Base-by-base conservation (phyloP, 2,113 vertebrate genomes). In the Excalfactoria chinensis region DNA sequence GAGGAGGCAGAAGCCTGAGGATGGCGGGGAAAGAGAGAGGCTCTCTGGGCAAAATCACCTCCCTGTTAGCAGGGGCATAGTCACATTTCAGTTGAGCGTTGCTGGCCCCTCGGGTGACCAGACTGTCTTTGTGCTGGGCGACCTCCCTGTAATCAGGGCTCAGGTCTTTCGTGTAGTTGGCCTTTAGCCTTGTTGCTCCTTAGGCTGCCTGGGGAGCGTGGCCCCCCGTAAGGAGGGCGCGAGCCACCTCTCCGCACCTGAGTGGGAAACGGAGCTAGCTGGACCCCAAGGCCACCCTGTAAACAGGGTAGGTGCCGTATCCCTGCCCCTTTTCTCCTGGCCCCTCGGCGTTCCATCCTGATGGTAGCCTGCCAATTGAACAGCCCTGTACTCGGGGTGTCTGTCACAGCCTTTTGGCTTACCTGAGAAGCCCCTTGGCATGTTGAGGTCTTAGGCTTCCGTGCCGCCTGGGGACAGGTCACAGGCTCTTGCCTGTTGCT, bases 71-170 rank as follows among this genome's bases (percentile, higher is more conserved):
- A 9, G 44, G 44, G 44, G 8, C 44, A 46, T 18, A 46, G 44
- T 46, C 44, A 46, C 44, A 46, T 46, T 46, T 46, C 18, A 20
- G 44, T 46, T 7, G 44, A 46, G 44, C 19, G 44, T 18, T 46
- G 44, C 44, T 18, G 44, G 44, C 44, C 8, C 44, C 18, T 40
- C 30, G 7, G 3, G 3, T 66, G 66, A 16, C 10, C 0, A 1
- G 11, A 21, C 5, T 17, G 48, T n/a, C 32, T 66, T 19, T 58
- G 44, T 19, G 44, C 44, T 46, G 44, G 44, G 44, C 44, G 44
- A 46, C 44, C 19, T 20, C 19, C 44, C 44, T 46, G 44, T 46
- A 46, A 46, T 18, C 44, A 46, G 44, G 44, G 44, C 44, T 46
- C 18, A 26, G 55, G 55, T 56, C 55, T 56, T 56, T 56, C 17